phyloP scores from a whole-genome alignment of 1,140 invertebrate genomes.

The Lepidurus apus region DNA sequence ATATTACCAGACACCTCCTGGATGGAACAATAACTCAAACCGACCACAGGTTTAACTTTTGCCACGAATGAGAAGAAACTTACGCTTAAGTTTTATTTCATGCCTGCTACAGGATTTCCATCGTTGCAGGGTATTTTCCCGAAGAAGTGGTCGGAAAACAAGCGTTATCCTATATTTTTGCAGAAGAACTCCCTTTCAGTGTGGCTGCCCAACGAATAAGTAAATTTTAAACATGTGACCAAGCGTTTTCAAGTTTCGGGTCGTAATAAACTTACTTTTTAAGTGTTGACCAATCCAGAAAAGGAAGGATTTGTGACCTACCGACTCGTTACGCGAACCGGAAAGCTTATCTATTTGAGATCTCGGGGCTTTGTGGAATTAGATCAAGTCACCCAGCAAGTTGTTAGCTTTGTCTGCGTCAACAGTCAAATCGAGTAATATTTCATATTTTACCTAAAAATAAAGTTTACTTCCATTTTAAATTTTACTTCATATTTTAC shows the following conservation, averaged over 20 bases:
- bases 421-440: conserved; percentile 66
- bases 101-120: conserved; percentile 56
- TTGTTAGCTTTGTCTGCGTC: conserved; percentile 75
- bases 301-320: conserved; percentile 73
- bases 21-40: conserved; percentile 77
- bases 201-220: conserved; percentile 75
- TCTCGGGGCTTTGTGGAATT: conserved; percentile 72
- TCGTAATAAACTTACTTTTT: conserved; percentile 40
- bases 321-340: conserved; percentile 66
- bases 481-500: neutral
- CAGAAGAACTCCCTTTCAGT: conserved; percentile 74
- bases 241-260: neutral
- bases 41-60: conserved; percentile 58
- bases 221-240: conserved; percentile 50
- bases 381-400: conserved; percentile 60
- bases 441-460: conserved; percentile 40
- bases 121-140: conserved; percentile 76
- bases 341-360: conserved; percentile 70
- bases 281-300: conserved; percentile 74
- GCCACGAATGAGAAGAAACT: neutral
- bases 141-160: conserved; percentile 72
- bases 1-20: conserved; percentile 72
- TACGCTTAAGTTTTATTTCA: conserved; percentile 34
- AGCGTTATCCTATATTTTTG: conserved; percentile 79
- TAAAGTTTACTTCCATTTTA: conserved; percentile 21